Base-by-base conservation (phyloP, 2,113 vertebrate genomes). In the Tragelaphus buxtoni region DNA sequence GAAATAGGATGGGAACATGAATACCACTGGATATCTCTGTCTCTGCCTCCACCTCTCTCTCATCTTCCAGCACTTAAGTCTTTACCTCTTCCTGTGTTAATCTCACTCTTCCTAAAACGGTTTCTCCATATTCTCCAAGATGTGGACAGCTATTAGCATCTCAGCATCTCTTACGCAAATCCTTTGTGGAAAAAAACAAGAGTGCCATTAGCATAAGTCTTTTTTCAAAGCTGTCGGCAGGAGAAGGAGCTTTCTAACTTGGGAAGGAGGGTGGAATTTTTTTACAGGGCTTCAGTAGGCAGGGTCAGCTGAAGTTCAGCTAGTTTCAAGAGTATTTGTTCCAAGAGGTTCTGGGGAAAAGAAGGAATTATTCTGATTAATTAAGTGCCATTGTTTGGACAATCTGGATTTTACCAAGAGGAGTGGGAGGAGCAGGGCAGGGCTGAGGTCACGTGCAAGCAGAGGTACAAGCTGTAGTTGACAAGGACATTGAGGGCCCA, bases 281-380 rank as follows among this genome's bases (percentile, higher is more conserved):
- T 94, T 95, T 89, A 96, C 22, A 85, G 76, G 30, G 35, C 58
- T 94, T 93, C 26, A 84, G 88, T 85, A 95, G 81, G 32, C 47
- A 80, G 93, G 96, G 60, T 94, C 91, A 95, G 35, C 76, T 92
- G 81, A 95, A 98, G 91, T 95, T 97, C 96, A 97, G 30, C 69
- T 90, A 61, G 32, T 90, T 97, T 97, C 76, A 85, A 94, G 80
- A 97, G 45, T 76, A 61, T 88, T 93, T 91, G 35, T 82, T 91
- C 79, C 86, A 91, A 90, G 88, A 65, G 47, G 28, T 88, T 89
- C 83, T 86, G 51, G 76, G 51, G 79, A 74, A 96, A 94, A 60
- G 61, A 26, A 86, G 58, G 13, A 84, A 56, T 74, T 60, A 72
- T 76, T 94, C 47, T 74, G 49, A 69, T 63, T 84, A 88, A 81